phyloP scores from a whole-genome alignment of 2,113 vertebrate species.

The Charina bottae region DNA sequence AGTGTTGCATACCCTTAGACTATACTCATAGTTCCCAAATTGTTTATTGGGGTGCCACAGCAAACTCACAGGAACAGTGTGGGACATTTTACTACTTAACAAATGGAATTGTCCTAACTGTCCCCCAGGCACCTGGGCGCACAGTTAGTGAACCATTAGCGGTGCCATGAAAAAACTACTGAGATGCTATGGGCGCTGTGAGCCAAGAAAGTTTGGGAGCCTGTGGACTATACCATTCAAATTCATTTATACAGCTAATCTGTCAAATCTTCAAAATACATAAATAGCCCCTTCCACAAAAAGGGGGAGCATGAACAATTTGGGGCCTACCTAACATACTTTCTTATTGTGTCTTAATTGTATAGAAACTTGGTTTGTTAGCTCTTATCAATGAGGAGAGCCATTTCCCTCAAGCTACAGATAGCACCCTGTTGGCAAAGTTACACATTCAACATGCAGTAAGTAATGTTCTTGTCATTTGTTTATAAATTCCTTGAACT shows the following conservation, averaged over 20 bases:
- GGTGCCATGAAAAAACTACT: too few relatives aligned
- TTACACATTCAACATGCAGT: slow-evolving; percentile 92
- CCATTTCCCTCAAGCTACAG: slow-evolving; percentile 96
- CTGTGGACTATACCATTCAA: not conserved
- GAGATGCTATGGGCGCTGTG: too few relatives aligned
- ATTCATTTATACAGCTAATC: not conserved
- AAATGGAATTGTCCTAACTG: too few relatives aligned
- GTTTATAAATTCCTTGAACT: too few relatives aligned
- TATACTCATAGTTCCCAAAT: too few relatives aligned
- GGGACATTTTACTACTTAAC: too few relatives aligned
- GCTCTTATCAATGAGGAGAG: slow-evolving; percentile 98
- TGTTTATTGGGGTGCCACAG: too few relatives aligned
- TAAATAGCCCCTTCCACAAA: not conserved
- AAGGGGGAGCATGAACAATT: not conserved
- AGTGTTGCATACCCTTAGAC: too few relatives aligned
- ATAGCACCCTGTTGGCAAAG: slow-evolving; percentile 91
- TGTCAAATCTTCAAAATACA: not conserved
- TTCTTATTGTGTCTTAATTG: slow-evolving; percentile 25
- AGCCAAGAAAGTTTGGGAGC: not conserved
- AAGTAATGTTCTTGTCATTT: slow-evolving; percentile 52
- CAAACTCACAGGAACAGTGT: too few relatives aligned
- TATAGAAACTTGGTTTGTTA: slow-evolving; percentile 93
- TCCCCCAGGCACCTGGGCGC: too few relatives aligned
- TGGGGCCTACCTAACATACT: not conserved
- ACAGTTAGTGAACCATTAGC: too few relatives aligned